Conservation (phyloP, 2,888 invertebrate species). For the Lithophane leautieri region DNA sequence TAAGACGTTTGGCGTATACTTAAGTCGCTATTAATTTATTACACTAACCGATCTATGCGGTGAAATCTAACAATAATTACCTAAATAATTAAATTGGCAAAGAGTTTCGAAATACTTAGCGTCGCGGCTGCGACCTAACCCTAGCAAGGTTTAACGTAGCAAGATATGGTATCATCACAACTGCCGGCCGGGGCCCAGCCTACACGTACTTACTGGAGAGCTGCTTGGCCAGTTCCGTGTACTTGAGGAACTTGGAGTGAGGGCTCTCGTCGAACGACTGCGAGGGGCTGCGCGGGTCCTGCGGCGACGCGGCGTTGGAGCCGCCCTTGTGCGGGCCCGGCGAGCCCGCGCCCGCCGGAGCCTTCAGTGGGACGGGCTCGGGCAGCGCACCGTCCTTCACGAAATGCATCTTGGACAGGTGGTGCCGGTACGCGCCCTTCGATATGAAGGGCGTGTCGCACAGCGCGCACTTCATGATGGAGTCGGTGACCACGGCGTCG, state of each 20-base stretch:
- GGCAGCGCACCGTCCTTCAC: slow-evolving; percentile 97
- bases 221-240: slow-evolving; percentile 99
- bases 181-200: slow-evolving; percentile 82
- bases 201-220: slow-evolving; percentile 99
- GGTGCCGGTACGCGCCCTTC: slow-evolving; percentile 98
- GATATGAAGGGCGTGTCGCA: slow-evolving; percentile 99
- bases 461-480: slow-evolving; percentile 98
- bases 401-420: slow-evolving; percentile 98
- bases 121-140: slow-evolving; percentile 88
- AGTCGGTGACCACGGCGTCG: slow-evolving; percentile 96
- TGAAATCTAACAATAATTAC: slow-evolving; percentile 89
- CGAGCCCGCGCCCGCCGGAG: slow-evolving; percentile 84
- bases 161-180: slow-evolving; percentile 96
- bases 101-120: slow-evolving; percentile 90
- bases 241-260: slow-evolving; percentile 99
- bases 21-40: slow-evolving; percentile 89
- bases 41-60: slow-evolving; percentile 90
- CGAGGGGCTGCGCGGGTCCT: slow-evolving; percentile 91
- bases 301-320: slow-evolving; percentile 87
- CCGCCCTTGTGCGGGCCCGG: slow-evolving; percentile 86
- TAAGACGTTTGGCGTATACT: slow-evolving; percentile 91
- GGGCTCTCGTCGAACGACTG: slow-evolving; percentile 96
- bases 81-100: slow-evolving; percentile 91
- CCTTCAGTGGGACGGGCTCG: slow-evolving; percentile 92
- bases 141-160: slow-evolving; percentile 90